Evolutionary conservation across 2,797 vertebrate species (phyloP), one percentile per base, ranked within the genome.

Genomic region (Eremophila alpestris): DNA sequence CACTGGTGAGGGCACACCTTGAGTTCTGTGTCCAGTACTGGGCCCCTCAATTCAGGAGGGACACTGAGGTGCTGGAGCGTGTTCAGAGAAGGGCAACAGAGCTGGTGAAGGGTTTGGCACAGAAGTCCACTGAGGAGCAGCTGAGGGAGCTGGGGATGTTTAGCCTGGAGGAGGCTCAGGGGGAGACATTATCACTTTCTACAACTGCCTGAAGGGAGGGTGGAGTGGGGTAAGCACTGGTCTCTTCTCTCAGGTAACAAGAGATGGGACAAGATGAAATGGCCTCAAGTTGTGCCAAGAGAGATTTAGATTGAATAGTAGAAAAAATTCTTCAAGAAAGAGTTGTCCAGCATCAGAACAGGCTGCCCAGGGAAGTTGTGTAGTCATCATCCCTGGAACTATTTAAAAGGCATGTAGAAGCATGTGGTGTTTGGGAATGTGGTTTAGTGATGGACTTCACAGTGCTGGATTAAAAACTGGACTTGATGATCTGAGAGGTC

Each of bases 31-130:
- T 59, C 6, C 59, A 46, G 2, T 12, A 4, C 40, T 59, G 52
- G 24, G 46, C 11, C 22, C 3, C 15, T 65, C 40, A 52, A 0
- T 41, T 17, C 34, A 29, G 34, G 45, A 77, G 40, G 34, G 51
- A 10, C 29, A 17, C 0, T 64, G 71, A 38, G 29, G 17, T 9
- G 20, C 38, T 46, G 30, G 30, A 27, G 12, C 0, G 0, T 27
- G 24, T 58, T 38, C 38, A 52, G 38, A 40, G 58, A 45, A 41
- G 13, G 58, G 15, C 6, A 64, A 1, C 0, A 22, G 17, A 52
- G n/a, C 17, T 52, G 51, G 21, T 40, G 7, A 52, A 52, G 34
- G 18, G 30, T 40, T 38, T 58, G 65, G 45, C 27, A 26, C 15
- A 23, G 24, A 30, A 38, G 10, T 40, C 34, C 52, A 5, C 13